Conservation (phyloP, 2,888 invertebrate genomes). For the Hymenopus coronatus region DNA sequence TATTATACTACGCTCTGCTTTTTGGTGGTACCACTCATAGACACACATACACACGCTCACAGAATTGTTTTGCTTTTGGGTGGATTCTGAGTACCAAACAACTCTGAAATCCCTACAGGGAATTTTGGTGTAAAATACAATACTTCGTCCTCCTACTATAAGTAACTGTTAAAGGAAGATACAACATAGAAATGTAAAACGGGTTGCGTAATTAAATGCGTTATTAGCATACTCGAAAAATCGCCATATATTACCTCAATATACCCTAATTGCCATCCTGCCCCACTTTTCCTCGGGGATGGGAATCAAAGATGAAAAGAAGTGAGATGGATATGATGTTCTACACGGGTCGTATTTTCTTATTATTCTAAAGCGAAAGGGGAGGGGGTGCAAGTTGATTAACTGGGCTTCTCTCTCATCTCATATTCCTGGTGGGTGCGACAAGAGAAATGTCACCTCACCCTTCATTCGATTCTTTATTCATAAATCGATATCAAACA, state of each 20-base stretch:
- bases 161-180: too few species aligned
- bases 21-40: too few species aligned
- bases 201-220: too few species aligned
- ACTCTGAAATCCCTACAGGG: too few species aligned
- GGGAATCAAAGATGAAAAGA: background rate
- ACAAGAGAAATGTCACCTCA: background rate
- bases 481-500: background rate
- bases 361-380: background rate
- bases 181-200: too few species aligned
- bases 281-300: background rate
- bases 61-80: too few species aligned
- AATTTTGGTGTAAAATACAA: too few species aligned
- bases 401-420: background rate
- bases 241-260: background rate
- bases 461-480: background rate
- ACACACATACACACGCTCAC: too few species aligned
- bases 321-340: background rate
- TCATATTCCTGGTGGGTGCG: background rate
- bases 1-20: too few species aligned
- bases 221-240: too few species aligned
- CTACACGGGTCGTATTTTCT: background rate
- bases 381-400: background rate
- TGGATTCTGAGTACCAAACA: too few species aligned
- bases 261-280: background rate
- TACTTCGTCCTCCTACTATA: too few species aligned